Conservation (phyloP, 2,797 vertebrate species). For the Peromyscus melanophrys region DNA sequence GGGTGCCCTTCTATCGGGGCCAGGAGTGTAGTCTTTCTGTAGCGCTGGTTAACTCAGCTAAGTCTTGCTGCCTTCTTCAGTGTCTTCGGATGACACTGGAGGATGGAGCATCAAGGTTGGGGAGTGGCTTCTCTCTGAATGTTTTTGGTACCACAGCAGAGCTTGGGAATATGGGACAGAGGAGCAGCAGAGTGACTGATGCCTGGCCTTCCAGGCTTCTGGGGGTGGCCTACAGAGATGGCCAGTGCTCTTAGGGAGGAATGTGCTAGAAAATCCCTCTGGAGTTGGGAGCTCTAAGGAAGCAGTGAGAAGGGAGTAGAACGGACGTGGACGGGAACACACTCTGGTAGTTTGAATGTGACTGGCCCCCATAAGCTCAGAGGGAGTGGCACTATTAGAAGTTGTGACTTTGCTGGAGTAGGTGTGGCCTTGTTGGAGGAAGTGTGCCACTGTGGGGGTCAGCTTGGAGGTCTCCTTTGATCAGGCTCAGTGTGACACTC, state of each 20-base stretch:
- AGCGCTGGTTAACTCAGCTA: rapidly evolving
- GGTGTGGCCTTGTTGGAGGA: background rate
- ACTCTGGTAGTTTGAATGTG: background rate
- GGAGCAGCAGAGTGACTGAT: background rate
- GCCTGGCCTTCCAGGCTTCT: background rate
- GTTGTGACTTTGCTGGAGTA: background rate
- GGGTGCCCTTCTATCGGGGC: background rate
- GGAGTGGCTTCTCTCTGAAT: background rate
- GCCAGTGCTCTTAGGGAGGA: background rate
- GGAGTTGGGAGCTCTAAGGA: background rate
- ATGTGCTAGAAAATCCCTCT: background rate
- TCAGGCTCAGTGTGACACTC: background rate
- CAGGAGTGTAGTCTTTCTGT: rapidly evolving
- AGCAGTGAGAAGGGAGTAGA: too few relatives aligned
- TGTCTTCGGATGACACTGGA: background rate
- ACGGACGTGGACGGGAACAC: background rate
- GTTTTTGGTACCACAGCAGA: background rate
- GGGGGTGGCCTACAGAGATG: rapidly evolving
- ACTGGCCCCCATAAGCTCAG: background rate
- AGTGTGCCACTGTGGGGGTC: background rate
- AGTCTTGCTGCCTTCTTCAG: background rate
- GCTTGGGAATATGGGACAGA: background rate
- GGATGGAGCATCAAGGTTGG: background rate
- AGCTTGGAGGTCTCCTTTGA: background rate
- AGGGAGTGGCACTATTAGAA: background rate